These are phyloP conservation scores for Drosophila neonasuta DNA, from an alignment of 2,888 invertebrate species.

Conservation along the genomic window DNA sequence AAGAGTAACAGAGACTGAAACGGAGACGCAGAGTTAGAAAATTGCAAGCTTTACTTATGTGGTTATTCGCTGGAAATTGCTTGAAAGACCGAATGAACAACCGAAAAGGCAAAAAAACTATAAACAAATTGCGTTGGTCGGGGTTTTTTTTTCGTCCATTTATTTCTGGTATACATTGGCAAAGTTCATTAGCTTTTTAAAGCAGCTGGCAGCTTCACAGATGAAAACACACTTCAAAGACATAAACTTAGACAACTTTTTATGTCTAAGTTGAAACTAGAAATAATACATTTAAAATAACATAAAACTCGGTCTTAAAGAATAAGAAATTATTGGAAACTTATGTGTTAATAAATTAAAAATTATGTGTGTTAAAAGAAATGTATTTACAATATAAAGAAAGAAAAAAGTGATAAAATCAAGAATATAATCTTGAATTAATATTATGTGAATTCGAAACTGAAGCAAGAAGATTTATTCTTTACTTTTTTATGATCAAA, in stretches of 20 bases:
- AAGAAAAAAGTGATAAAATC: no score
- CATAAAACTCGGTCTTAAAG: no score
- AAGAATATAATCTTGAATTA: no score
- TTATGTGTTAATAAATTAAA: no score
- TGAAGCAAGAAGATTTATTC: no score
- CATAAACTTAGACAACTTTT: not conserved
- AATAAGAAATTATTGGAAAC: no score
- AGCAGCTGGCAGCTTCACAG: not conserved
- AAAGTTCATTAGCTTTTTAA: conserved; percentile 22
- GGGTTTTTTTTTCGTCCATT: not conserved
- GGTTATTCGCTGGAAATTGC: conserved; percentile 33
- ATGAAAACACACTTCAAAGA: not conserved
- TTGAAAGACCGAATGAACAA: conserved; percentile 15
- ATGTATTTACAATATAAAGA: no score
- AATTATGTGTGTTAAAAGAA: no score
- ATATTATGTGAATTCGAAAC: no score
- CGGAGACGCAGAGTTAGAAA: conserved; percentile 31
- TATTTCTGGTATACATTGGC: not conserved
- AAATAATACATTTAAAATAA: not conserved
- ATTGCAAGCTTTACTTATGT: conserved; percentile 29
- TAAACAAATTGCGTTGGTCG: conserved; percentile 30
- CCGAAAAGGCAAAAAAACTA: conserved; percentile 6
- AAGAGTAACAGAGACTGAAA: conserved; percentile 9
- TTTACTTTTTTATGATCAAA: no score
- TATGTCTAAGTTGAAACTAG: not conserved